A percentile compares a stretch with the other conserved stretches of the same genome.
phyloP scores from a whole-genome alignment of 1,140 invertebrate genomes.

The Phortica variegata region DNA sequence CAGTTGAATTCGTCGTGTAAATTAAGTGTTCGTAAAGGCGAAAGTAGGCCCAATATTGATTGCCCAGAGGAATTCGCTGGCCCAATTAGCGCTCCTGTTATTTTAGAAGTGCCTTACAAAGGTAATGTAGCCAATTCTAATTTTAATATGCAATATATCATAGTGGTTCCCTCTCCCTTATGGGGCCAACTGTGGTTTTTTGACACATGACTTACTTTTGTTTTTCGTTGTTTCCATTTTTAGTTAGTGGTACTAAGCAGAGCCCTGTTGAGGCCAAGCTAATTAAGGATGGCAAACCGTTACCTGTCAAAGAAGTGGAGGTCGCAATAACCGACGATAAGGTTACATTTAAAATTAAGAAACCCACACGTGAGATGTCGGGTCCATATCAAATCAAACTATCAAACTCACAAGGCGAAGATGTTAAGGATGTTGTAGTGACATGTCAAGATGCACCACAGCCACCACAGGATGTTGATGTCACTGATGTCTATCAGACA shows the following conservation, averaged over 20 bases:
- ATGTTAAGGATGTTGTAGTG: slow-evolving; percentile 78
- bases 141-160: background rate
- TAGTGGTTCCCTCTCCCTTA: too few species aligned
- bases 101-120: slow-evolving; percentile 89
- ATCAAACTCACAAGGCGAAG: slow-evolving; percentile 84
- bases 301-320: slow-evolving; percentile 86
- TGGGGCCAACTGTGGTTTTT: too few species aligned
- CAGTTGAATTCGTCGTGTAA: slow-evolving; percentile 78
- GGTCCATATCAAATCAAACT: slow-evolving; percentile 86
- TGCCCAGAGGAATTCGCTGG: slow-evolving; percentile 80
- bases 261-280: slow-evolving; percentile 85
- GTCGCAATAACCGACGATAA: slow-evolving; percentile 87
- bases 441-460: slow-evolving; percentile 90
- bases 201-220: too few species aligned
- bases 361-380: slow-evolving; percentile 76
- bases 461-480: slow-evolving; percentile 84
- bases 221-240: slow-evolving; percentile 27
- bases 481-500: slow-evolving; percentile 88
- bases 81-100: slow-evolving; percentile 74
- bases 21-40: slow-evolving; percentile 80
- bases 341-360: slow-evolving; percentile 86
- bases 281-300: slow-evolving; percentile 81
- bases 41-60: slow-evolving; percentile 78
- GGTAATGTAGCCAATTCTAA: slow-evolving; percentile 61
- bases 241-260: slow-evolving; percentile 83